Percentiles rank a stretch among this genome's conserved stretches.
phyloP scores from a whole-genome alignment of 2,113 vertebrate genomes.

The Caretta caretta region DNA sequence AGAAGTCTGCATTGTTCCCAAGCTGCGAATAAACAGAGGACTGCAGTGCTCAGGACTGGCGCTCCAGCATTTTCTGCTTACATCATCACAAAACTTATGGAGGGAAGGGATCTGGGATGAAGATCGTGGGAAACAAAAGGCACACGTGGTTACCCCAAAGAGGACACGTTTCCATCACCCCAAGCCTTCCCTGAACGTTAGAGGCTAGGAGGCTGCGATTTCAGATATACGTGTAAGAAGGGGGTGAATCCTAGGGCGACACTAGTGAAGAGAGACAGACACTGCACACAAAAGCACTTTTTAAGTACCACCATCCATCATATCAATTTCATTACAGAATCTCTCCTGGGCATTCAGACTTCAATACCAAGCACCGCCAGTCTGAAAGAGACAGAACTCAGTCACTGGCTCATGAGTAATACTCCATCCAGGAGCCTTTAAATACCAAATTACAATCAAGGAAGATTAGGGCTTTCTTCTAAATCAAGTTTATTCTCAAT shows the following conservation, averaged over 20 bases:
- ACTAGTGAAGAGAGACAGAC: background rate
- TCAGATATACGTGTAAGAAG: too few relatives aligned
- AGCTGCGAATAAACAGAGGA: fast-evolving
- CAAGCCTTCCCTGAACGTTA: background rate
- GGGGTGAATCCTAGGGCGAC: background rate
- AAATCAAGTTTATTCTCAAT: background rate
- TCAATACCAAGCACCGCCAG: background rate
- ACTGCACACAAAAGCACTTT: background rate
- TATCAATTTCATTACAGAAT: background rate
- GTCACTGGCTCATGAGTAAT: background rate
- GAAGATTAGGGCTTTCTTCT: background rate
- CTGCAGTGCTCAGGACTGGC: background rate
- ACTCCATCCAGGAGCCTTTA: background rate
- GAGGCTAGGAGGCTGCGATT: background rate
- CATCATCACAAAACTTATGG: background rate
- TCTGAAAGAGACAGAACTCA: background rate
- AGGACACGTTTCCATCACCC: background rate
- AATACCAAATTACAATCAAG: background rate
- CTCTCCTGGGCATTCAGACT: background rate
- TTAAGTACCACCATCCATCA: background rate
- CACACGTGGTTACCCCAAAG: background rate
- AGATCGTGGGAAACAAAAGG: background rate
- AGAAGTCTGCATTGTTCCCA: background rate
- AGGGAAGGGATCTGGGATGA: background rate
- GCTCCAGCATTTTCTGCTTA: background rate